Percentiles rank a stretch among this genome's conserved stretches.
These are phyloP conservation scores for Synanthedon vespiformis DNA, from an alignment of 2,888 invertebrate species.

Conservation along the genomic window DNA sequence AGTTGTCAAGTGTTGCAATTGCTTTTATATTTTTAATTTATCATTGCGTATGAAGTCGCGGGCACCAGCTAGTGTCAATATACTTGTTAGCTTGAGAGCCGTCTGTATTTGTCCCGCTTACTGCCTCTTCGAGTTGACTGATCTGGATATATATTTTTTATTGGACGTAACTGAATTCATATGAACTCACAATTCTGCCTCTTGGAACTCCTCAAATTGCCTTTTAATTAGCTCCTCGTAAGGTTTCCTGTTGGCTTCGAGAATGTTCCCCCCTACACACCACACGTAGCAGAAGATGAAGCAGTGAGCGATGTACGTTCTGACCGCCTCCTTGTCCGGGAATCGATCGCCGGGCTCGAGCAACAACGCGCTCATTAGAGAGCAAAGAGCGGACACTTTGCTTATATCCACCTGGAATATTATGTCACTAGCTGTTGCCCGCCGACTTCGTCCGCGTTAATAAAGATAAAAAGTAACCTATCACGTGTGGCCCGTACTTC, in stretches of 20 bases:
- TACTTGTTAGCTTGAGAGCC: too few relatives aligned
- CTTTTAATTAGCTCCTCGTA: slow-evolving; percentile 78
- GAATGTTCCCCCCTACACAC: slow-evolving; percentile 88
- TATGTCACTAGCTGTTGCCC: too few relatives aligned
- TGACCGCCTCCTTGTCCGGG: slow-evolving; percentile 72
- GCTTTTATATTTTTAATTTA: too few relatives aligned
- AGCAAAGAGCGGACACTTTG: slow-evolving; percentile 82
- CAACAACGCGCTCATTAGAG: slow-evolving; percentile 78
- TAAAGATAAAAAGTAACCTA: too few relatives aligned
- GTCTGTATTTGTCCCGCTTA: too few relatives aligned
- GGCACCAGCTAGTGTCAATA: too few relatives aligned
- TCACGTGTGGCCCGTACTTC: too few relatives aligned
- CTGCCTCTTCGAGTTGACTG: too few relatives aligned
- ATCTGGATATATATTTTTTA: too few relatives aligned
- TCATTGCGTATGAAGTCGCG: too few relatives aligned
- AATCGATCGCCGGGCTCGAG: slow-evolving; percentile 72
- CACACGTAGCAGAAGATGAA: slow-evolving; percentile 88
- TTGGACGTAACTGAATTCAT: neutral
- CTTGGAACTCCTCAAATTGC: slow-evolving; percentile 77
- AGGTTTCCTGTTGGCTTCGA: slow-evolving; percentile 74
- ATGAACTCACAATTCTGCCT: slow-evolving; percentile 66
- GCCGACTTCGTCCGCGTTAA: too few relatives aligned
- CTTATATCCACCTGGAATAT: slow-evolving; percentile 80
- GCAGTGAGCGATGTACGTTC: slow-evolving; percentile 77
- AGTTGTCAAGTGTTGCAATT: too few relatives aligned